Percentiles rank a stretch among this genome's conserved stretches.
Evolutionary conservation across 2,888 invertebrate species (phyloP).

Genomic region (Orchestes rusci): DNA sequence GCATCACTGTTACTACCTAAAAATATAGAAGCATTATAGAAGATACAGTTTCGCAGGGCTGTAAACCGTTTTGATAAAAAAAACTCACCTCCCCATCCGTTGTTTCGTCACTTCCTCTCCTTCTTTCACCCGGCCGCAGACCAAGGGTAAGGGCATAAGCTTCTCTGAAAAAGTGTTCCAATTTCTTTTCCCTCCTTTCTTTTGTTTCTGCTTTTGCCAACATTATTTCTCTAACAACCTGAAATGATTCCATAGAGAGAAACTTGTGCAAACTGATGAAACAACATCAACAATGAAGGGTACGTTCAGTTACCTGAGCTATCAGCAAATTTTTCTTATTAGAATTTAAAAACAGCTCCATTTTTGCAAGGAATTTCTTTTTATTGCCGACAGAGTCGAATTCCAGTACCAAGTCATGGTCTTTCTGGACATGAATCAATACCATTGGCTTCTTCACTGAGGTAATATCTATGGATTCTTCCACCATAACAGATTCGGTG

Average conservation of each 20-base stretch:
- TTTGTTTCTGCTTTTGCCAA: conserved; percentile 88
- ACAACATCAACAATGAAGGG: too few species aligned
- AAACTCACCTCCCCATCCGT: conserved; percentile 49
- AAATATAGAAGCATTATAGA: too few species aligned
- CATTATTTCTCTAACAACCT: conserved; percentile 77
- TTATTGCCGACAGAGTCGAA: conserved; percentile 74
- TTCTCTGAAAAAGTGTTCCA: conserved; percentile 94
- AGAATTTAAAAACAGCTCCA: conserved; percentile 75
- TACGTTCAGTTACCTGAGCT: conserved; percentile 51
- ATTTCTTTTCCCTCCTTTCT: conserved; percentile 81
- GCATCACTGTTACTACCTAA: conserved; percentile 86
- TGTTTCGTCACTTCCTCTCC: conserved; percentile 64
- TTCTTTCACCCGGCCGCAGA: conserved; percentile 75
- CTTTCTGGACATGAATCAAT: conserved; percentile 72
- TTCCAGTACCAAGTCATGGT: conserved; percentile 89
- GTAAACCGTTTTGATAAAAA: too few species aligned
- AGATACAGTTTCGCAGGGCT: too few species aligned
- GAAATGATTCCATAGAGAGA: too few species aligned
- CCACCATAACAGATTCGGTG: conserved; percentile 72
- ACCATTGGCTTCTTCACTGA: conserved; percentile 75
- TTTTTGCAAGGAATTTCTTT: conserved; percentile 78
- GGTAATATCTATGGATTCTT: conserved; percentile 76
- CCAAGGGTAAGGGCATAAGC: conserved; percentile 93
- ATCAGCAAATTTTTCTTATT: conserved; percentile 76
- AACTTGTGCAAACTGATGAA: too few species aligned